Evolutionary conservation across 1,140 invertebrate species (phyloP), one percentile per base, ranked within the genome.

Genomic region (Thalassaphorura encarpata): DNA sequence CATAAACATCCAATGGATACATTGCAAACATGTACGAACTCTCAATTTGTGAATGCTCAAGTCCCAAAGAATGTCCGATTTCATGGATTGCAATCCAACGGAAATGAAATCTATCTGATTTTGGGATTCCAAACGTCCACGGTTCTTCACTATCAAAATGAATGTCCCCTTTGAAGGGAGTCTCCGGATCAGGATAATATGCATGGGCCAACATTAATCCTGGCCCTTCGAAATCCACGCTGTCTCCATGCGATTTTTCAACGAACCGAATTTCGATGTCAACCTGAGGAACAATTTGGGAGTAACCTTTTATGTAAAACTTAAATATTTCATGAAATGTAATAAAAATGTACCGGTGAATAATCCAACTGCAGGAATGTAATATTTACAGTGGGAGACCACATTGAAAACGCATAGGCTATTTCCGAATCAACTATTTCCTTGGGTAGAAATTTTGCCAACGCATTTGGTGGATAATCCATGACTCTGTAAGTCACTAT

Each of bases 91-190:
- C 33, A n/a, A 89, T 46, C 93, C 89, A 60, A 85, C 83, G 67
- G 90, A 88, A 61, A 95, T 76, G 67, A 84, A 87, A 18, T 85
- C 88, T 62, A 21, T 36, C 21, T 39, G n/a, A 40, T 21, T 11
- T 51, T 24, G 8, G 11, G 4, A 41, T 13, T 13, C 11, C 8
- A 24, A 54, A 11, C n/a, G n/a, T 36, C 54, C 54, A 55, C 11
- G 26, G 18, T 73, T 95, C 90, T 33, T 90, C 87, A 45, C 85
- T 85, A 70, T 95, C 91, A 64, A 94, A 94, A 70, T 95, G 91
- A 1, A 84, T 87, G 69, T 94, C 88, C 24, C 89, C 88, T 16
- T 78, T 77, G 33, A 70, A 71, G 5, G 72, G 69, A 36, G 64
- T 64, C 23, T 85, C 85, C 19, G 82, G 76, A 2, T 81, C 82